Base-by-base conservation (phyloP, 2,888 invertebrate species). In the Brachyptera putata region DNA sequence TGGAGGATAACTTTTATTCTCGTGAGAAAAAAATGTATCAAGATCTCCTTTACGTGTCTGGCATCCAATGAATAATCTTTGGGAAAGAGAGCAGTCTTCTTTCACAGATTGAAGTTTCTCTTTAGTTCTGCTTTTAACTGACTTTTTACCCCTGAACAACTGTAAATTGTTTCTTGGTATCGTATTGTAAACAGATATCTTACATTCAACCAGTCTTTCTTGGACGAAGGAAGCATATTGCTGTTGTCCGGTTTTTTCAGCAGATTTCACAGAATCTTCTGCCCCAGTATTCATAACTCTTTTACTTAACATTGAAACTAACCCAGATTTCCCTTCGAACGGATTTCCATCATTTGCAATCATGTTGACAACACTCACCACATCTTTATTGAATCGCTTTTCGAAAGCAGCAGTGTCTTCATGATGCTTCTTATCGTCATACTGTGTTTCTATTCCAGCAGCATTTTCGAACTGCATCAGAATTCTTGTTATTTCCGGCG, bases 11-110 rank as follows among this genome's bases (percentile, higher is more conserved):
- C n/a, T 39, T 16, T 39, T 39, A 14, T 39, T 39, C 39, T 39
- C 14, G 39, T 39, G 39, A n/a, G 7, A 7, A n/a, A 62, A 62
- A 43, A 62, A 61, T 25, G 55, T 60, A 46, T 26, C 50, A 37
- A 62, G 36, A 57, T 62, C 62, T 7, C 37, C 56, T 30, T 61
- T 46, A 18, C 62, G 46, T n/a, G 57, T 55, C 30, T 62, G 60
- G 21, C 53, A 16, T 1, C 37, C 48, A 16, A 62, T 56, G 49
- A 61, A 60, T 3, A 61, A 36, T 37, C 21, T 57, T n/a, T 25
- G 16, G 22, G 61, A 57, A 13, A 59, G 37, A 9, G 30, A 21
- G 16, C 56, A 36, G 60, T 61, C 50, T n/a, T 37, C 55, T 56
- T 61, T 43, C 7, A 25, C 21, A 25, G 56, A 22, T 13, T 25